Evolutionary conservation across 2,888 invertebrate genomes (phyloP).

Genomic region (Tenthredo scrophulariae): DNA sequence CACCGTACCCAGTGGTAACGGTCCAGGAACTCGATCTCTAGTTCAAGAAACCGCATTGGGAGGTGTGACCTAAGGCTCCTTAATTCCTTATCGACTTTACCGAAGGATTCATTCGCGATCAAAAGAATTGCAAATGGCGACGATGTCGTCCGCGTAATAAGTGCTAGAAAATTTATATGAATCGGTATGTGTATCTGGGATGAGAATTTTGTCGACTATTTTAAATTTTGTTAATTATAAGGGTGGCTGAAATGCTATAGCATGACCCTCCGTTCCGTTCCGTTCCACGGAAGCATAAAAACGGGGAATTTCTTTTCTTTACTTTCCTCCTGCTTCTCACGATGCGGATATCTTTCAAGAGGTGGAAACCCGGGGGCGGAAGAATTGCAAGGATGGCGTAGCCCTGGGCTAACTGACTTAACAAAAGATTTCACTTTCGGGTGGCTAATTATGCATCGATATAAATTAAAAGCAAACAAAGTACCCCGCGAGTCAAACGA

Average conservation of each 20-base stretch:
- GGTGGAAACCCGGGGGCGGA: not conserved
- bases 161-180: not conserved
- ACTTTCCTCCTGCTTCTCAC: not conserved
- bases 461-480: constrained; percentile 64
- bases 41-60: not conserved
- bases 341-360: not conserved
- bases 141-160: not conserved
- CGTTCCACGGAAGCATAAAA: not conserved
- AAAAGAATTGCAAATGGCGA: not conserved
- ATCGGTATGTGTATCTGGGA: not conserved
- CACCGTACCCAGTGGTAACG: not conserved
- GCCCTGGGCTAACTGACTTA: not conserved
- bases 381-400: not conserved
- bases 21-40: not conserved
- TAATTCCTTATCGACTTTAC: not conserved
- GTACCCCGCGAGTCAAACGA: not conserved
- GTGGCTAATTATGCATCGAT: constrained; percentile 63
- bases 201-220: not conserved
- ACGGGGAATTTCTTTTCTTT: not conserved
- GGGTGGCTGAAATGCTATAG: not conserved
- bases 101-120: not conserved
- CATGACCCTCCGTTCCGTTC: not conserved
- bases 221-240: not conserved
- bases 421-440: constrained; percentile 59
- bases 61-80: not conserved